These are phyloP conservation scores for Andrena chrysosceles DNA, from an alignment of 2,888 invertebrate species.

Conservation along the genomic window DNA sequence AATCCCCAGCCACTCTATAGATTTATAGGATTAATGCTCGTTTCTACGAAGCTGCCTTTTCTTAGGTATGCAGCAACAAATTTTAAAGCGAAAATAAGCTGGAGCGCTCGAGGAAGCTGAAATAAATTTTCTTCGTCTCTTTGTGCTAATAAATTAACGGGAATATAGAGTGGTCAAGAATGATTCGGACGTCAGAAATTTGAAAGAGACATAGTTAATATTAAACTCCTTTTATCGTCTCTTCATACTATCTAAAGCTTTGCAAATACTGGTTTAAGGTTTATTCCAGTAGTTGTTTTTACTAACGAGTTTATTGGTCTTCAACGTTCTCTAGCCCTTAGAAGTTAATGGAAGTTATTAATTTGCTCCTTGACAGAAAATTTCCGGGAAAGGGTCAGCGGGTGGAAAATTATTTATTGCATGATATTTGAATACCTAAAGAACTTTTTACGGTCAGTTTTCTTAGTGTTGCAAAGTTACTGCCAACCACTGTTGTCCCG, in stretches of 20 bases:
- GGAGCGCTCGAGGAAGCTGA: neutral
- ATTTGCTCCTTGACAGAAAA: neutral
- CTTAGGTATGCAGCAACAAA: constrained; percentile 4
- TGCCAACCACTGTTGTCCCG: neutral
- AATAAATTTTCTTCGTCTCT: constrained; percentile 1
- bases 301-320: no score
- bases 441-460: neutral
- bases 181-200: no score
- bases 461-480: neutral
- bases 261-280: no score
- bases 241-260: no score
- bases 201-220: no score
- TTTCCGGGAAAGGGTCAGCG: neutral
- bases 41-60: neutral
- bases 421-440: neutral
- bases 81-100: constrained; percentile 19
- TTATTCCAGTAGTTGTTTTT: no score
- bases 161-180: no score
- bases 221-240: no score
- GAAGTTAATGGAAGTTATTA: neutral
- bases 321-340: neutral
- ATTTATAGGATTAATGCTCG: neutral
- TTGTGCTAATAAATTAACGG: neutral
- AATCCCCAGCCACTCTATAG: neutral
- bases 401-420: neutral